Base-by-base conservation (phyloP, 2,888 invertebrate species). In the Acanthoscelides obtectus region DNA sequence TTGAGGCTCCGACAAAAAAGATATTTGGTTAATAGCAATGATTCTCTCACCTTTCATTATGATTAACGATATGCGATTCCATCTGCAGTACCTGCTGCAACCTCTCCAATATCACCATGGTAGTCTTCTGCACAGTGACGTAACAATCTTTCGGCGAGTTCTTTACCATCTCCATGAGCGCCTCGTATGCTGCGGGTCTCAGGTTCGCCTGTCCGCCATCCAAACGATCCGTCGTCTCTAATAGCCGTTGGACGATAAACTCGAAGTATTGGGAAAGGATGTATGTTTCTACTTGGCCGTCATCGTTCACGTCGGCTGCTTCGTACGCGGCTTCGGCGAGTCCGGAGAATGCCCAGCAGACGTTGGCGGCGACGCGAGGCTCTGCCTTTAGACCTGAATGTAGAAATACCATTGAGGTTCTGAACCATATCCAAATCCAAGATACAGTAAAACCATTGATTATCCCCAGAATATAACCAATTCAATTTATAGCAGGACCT, bases 141-240 rank as follows among this genome's bases (percentile, higher is more conserved):
- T 99, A 99, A 85, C 99, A 99, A 87, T 99, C 98, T 77, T 92
- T 90, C 0, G 99, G 98, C 0, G 98, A 98, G 85, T 98, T 99
- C 85, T 99, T 99, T 66, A 99, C 96, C 94, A 99, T 94, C 87
- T 99, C 99, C 99, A 99, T 99, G 0, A 99, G 88, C 0, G 99
- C 98, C 86, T 99, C 99, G 84, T 99, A 99, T 0, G 99, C 99
- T 45, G 99, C 98, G 22, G 97, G 95, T 77, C 99, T 89, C 71
- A 99, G 88, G 85, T 99, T 99, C 69, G 96, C 95, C 84, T 96
- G 95, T 0, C 93, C 92, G 0, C 96, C 97, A 86, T 99, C 99
- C 65, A 92, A 89, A 69, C 99, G 90, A 85, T 99, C 99, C 0
- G 99, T 98, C 0, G 98, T 96, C 84, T 96, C 96, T 72, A 99